Evolutionary conservation across 2,888 invertebrate genomes (phyloP).

Genomic region (Morpho deidamia): DNA sequence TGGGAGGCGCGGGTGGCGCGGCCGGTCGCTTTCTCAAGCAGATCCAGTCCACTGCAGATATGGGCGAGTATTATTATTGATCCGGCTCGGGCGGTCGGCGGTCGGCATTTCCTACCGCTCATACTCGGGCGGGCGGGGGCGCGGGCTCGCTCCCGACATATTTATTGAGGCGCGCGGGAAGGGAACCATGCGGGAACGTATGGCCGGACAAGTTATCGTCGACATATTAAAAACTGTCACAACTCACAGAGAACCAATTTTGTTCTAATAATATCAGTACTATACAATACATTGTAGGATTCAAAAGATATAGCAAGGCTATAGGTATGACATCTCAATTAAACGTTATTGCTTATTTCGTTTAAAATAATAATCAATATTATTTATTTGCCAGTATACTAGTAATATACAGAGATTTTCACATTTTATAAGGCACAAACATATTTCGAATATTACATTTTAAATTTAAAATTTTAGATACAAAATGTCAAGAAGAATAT

Average conservation of each 20-base stretch:
- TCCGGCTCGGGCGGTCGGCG: conserved; percentile 68
- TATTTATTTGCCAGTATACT: too few species aligned
- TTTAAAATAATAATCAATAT: too few species aligned
- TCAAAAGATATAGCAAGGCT: too few species aligned
- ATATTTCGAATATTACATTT: too few species aligned
- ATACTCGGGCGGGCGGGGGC: conserved; percentile 56
- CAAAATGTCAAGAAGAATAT: too few species aligned
- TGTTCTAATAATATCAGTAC: too few species aligned
- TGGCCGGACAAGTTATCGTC: conserved; percentile 52
- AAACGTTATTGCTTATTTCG: too few species aligned
- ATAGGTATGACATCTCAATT: too few species aligned
- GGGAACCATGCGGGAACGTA: conserved; percentile 42
- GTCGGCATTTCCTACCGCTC: conserved; percentile 66
- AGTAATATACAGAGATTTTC: too few species aligned
- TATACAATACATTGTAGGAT: too few species aligned
- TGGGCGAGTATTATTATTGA: conserved; percentile 78
- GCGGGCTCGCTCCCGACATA: conserved; percentile 53
- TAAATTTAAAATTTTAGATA: too few species aligned
- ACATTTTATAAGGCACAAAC: too few species aligned
- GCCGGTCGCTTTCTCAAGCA: conserved; percentile 67
- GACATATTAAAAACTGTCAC: not conserved
- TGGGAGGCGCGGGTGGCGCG: conserved; percentile 34
- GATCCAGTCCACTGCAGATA: conserved; percentile 77
- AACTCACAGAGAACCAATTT: not conserved
- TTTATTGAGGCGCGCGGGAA: conserved; percentile 62